Evolutionary conservation across 2,113 vertebrate genomes (phyloP), one percentile per base, ranked within the genome.

Genomic region (Neofelis nebulosa): DNA sequence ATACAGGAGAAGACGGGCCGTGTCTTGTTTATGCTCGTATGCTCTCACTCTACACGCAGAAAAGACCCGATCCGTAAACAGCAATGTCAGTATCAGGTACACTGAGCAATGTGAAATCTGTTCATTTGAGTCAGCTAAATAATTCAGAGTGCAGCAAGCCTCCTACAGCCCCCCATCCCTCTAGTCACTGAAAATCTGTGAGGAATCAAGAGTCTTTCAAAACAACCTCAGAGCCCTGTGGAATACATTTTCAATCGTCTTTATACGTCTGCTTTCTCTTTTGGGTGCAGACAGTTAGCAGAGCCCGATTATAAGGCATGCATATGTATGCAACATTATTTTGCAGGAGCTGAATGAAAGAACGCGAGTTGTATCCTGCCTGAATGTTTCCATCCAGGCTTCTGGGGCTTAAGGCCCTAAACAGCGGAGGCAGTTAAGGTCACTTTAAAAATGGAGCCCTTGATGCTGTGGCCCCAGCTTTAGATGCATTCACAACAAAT

Each of bases 131-230:
- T 85, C 82, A 68, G 19, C 57, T 82, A 80, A 92, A 33, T 85
- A 78, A 83, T 76, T 74, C 31, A 55, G 89, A 65, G 15, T 23
- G 4, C 38, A 25, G 57, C 48, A 68, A 48, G 10, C 38, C 16
- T 2, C 57, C 61, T 55, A 61, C 23, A 52, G 50, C n/a, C 65
- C n/a, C 65, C n/a, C 10, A 31, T 29, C 38, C 68, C 48, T 68
- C 76, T 27, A 78, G 52, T 74, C 86, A 52, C 82, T 50, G 91
- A 89, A 87, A 87, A 73, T 68, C 78, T 95, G 50, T 52, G 95
- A 79, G 55, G 91, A 89, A 80, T 97, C 78, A 74, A 90, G 82
- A 88, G 57, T 45, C 73, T 97, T 97, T 84, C 65, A 68, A 50
- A 96, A 82, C 97, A 92, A 50, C 38, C 29, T 15, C 50, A 79